phyloP scores from a whole-genome alignment of 2,113 vertebrate genomes.

The Etheostoma cragini region DNA sequence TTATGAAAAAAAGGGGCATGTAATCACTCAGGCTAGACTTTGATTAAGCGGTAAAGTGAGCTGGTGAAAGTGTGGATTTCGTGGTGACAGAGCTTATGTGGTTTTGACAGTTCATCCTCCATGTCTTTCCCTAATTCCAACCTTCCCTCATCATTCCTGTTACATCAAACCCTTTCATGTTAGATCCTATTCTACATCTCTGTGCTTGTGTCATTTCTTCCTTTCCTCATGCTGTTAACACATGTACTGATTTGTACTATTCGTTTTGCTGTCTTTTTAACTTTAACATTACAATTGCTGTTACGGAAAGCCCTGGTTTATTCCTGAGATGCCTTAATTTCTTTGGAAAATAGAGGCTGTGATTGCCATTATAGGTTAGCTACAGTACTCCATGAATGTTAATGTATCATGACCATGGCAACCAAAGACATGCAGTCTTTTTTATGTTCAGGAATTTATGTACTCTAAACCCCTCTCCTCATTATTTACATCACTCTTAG shows the following conservation, averaged over 20 bases:
- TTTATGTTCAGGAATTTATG: neutral
- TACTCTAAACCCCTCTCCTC: neutral
- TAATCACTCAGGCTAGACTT: constrained; percentile 69
- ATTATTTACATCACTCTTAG: neutral
- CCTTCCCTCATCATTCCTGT: constrained; percentile 40
- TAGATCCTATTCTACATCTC: constrained; percentile 42
- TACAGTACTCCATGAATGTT: neutral
- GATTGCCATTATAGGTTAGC: neutral
- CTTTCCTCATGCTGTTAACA: constrained; percentile 20
- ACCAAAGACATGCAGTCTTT: neutral
- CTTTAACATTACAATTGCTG: constrained; percentile 16
- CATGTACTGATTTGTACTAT: constrained; percentile 10
- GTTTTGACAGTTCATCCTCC: constrained; percentile 60
- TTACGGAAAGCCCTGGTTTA: constrained; percentile 6
- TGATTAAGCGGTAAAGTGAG: constrained; percentile 72
- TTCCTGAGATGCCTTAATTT: neutral
- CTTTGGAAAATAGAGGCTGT: neutral
- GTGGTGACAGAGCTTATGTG: constrained; percentile 63
- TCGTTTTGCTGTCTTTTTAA: constrained; percentile 23
- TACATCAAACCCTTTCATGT: constrained; percentile 38
- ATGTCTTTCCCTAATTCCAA: constrained; percentile 44
- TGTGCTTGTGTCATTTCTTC: constrained; percentile 13
- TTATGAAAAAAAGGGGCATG: constrained; percentile 31
- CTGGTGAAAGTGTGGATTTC: constrained; percentile 63
- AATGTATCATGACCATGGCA: neutral